Evolutionary conservation across 1,140 invertebrate species (phyloP).

Genomic region (Nylanderia fulva): DNA sequence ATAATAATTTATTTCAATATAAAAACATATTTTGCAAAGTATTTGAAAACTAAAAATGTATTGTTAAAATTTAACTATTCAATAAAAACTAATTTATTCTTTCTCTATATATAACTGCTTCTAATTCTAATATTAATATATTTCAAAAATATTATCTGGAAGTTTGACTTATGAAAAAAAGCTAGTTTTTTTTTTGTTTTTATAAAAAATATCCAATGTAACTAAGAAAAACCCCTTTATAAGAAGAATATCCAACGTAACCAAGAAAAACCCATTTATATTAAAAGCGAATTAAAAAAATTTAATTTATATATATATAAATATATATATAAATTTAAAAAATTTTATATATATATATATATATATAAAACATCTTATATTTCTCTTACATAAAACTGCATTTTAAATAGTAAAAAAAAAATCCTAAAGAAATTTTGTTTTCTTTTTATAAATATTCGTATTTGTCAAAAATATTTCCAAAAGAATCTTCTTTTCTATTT

Average conservation of each 20-base stretch:
- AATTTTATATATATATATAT: neutral
- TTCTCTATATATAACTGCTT: neutral
- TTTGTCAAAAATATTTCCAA: slow-evolving; percentile 64
- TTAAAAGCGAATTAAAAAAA: neutral
- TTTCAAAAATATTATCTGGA: neutral
- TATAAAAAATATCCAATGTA: too few relatives aligned
- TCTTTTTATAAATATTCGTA: slow-evolving; percentile 73
- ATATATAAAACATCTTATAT: neutral
- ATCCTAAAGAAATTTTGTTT: slow-evolving; percentile 79
- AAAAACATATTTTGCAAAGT: neutral
- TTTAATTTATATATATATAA: neutral
- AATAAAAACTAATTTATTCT: slow-evolving; percentile 60
- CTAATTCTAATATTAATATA: neutral
- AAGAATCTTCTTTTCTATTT: slow-evolving; percentile 67
- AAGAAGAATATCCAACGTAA: neutral
- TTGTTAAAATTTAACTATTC: neutral
- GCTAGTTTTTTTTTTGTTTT: neutral
- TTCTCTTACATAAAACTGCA: slow-evolving; percentile 64
- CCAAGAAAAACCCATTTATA: too few relatives aligned
- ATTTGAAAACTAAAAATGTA: neutral
- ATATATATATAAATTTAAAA: neutral
- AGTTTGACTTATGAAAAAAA: neutral
- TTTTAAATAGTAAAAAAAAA: slow-evolving; percentile 83
- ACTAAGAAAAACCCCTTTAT: neutral
- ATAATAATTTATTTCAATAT: neutral